phyloP scores from a whole-genome alignment of 2,888 invertebrate genomes.

The Podabrus alpinus region DNA sequence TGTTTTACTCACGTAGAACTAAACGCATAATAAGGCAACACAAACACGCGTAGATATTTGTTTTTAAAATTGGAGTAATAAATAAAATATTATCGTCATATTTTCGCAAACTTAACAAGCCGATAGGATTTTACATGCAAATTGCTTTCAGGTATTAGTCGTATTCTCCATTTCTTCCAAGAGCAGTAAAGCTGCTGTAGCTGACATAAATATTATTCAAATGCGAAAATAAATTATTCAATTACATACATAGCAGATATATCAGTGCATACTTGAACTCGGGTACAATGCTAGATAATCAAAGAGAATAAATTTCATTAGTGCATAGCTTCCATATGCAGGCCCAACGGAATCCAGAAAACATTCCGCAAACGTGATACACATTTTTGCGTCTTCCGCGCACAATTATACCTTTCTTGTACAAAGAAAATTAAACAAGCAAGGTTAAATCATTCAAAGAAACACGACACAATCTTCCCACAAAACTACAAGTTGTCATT shows the following conservation, averaged over 20 bases:
- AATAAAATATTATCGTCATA: neutral
- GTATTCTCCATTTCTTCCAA: slow-evolving; percentile 3
- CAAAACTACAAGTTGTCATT: slow-evolving; percentile 44
- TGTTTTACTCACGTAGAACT: slow-evolving; percentile 43
- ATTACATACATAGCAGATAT: slow-evolving; percentile 38
- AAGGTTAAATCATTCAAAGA: slow-evolving; percentile 44
- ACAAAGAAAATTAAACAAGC: slow-evolving; percentile 30
- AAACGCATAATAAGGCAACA: slow-evolving; percentile 38
- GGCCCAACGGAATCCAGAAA: slow-evolving; percentile 35
- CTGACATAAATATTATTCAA: slow-evolving; percentile 35
- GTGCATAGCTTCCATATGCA: slow-evolving; percentile 35
- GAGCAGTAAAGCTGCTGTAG: slow-evolving; percentile 6
- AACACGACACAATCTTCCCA: slow-evolving; percentile 36
- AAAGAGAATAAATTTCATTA: slow-evolving; percentile 42
- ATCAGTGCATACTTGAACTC: slow-evolving; percentile 34
- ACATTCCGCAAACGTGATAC: slow-evolving; percentile 41
- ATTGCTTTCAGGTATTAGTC: neutral
- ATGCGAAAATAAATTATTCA: slow-evolving; percentile 40
- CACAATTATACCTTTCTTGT: slow-evolving; percentile 29
- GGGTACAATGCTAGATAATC: slow-evolving; percentile 39
- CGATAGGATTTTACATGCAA: neutral
- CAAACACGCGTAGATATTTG: neutral
- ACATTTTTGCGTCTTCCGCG: slow-evolving; percentile 36
- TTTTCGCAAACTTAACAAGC: slow-evolving; percentile 1
- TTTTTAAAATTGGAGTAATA: neutral